These are phyloP conservation scores for Jordanella pulchra DNA, from an alignment of 2,797 vertebrate species.

Conservation along the genomic window DNA sequence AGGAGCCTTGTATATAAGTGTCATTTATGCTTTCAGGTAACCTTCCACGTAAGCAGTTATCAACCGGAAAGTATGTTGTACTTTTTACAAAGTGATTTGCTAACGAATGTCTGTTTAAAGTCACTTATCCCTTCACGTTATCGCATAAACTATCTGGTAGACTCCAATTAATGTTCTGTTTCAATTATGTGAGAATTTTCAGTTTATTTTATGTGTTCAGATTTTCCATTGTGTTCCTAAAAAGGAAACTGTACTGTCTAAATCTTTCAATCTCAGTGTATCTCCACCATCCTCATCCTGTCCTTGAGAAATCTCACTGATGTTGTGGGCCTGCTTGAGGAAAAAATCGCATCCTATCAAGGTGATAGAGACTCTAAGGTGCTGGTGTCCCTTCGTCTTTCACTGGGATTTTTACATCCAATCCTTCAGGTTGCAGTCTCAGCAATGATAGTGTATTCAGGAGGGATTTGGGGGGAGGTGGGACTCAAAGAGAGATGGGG, in stretches of 20 bases:
- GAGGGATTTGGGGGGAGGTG: constrained; percentile 50
- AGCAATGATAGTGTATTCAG: constrained; percentile 71
- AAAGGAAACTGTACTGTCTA: constrained; percentile 38
- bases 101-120: constrained; percentile 40
- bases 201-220: constrained; percentile 20
- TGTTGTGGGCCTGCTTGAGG: constrained; percentile 72
- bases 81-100: constrained; percentile 33
- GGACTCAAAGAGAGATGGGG: constrained; percentile 32
- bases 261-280: constrained; percentile 28
- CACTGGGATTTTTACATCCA: constrained; percentile 68
- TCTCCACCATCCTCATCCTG: constrained; percentile 33
- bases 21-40: constrained; percentile 28
- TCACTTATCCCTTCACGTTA: constrained; percentile 42
- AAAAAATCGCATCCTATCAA: constrained; percentile 70
- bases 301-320: constrained; percentile 72
- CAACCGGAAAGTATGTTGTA: constrained; percentile 34
- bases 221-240: constrained; percentile 17
- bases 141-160: constrained; percentile 27
- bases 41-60: constrained; percentile 25
- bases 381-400: constrained; percentile 30
- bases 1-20: constrained; percentile 28
- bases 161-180: constrained; percentile 42
- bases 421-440: constrained; percentile 58
- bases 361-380: constrained; percentile 66
- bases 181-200: constrained; percentile 28